Conservation (phyloP, 2,888 invertebrate species). For the Caradrina clavipalpis region DNA sequence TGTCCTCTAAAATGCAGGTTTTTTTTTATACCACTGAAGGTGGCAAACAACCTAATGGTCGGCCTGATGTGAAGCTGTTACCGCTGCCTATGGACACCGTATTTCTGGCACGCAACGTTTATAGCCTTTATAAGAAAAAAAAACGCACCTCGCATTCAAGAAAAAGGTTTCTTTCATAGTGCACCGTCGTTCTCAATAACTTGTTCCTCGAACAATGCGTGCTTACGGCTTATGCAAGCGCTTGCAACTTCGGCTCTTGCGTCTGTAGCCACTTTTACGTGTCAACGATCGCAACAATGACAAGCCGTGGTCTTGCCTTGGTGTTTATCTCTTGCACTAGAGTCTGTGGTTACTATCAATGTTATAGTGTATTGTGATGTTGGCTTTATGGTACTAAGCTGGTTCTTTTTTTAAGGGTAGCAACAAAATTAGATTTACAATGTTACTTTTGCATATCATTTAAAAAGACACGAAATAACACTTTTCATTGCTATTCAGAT, state of each 20-base stretch:
- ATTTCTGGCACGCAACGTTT: not conserved
- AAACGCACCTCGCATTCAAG: not conserved
- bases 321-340: not conserved
- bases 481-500: no score
- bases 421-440: no score
- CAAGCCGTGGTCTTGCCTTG: not conserved
- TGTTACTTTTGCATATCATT: no score
- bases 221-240: constrained; percentile 47
- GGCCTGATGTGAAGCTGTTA: no score
- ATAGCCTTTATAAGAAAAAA: not conserved
- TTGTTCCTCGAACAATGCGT: constrained; percentile 47
- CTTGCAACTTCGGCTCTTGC: constrained; percentile 36
- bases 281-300: constrained; percentile 19
- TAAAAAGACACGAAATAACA: no score
- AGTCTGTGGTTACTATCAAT: not conserved
- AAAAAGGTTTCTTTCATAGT: constrained; percentile 26
- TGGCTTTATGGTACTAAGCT: no score
- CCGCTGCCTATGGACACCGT: no score
- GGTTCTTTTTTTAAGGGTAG: no score
- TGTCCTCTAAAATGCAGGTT: not conserved
- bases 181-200: constrained; percentile 31
- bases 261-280: constrained; percentile 15
- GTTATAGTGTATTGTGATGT: no score
- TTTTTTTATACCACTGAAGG: no score
- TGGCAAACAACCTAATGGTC: no score